A percentile compares a stretch with the other conserved stretches of the same genome.
These are phyloP conservation scores for Hypsibius dujardini DNA, from an alignment of 1,140 invertebrate genomes.

Conservation along the genomic window DNA sequence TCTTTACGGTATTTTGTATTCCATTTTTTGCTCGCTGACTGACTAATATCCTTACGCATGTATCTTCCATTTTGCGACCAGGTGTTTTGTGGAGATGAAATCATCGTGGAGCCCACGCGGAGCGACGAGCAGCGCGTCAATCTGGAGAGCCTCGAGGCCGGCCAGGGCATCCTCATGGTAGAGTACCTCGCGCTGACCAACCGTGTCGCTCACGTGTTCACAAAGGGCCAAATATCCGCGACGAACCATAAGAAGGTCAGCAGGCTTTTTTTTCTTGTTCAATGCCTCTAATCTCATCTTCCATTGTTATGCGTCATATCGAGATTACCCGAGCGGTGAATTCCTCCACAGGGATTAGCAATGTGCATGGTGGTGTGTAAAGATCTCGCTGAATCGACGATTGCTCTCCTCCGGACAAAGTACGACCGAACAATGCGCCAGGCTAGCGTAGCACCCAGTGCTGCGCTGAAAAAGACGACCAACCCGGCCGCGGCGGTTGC, in stretches of 20 bases:
- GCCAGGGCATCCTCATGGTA: constrained; percentile 10
- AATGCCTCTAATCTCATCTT: too few relatives aligned
- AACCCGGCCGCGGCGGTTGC: neutral
- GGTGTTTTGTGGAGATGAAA: constrained; percentile 10
- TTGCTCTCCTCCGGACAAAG: neutral
- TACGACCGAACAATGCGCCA: neutral
- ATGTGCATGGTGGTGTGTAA: neutral
- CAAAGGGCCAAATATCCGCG: neutral
- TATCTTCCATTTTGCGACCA: neutral
- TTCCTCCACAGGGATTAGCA: neutral
- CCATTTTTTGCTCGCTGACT: neutral
- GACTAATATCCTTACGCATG: neutral
- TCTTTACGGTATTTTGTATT: neutral
- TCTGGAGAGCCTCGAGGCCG: neutral
- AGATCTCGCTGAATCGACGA: neutral
- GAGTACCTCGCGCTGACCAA: neutral
- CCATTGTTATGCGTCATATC: too few relatives aligned
- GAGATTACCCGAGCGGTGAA: too few relatives aligned
- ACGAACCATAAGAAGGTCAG: neutral
- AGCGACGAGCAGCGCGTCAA: neutral
- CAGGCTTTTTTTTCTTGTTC: too few relatives aligned
- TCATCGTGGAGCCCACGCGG: neutral
- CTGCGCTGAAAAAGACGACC: neutral
- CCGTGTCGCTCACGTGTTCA: constrained; percentile 4
- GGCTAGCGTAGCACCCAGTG: too few relatives aligned